A percentile compares a stretch with the other conserved stretches of the same genome.
These are phyloP conservation scores for Cheilosia vernalis DNA, from an alignment of 2,888 invertebrate genomes.

Conservation along the genomic window DNA sequence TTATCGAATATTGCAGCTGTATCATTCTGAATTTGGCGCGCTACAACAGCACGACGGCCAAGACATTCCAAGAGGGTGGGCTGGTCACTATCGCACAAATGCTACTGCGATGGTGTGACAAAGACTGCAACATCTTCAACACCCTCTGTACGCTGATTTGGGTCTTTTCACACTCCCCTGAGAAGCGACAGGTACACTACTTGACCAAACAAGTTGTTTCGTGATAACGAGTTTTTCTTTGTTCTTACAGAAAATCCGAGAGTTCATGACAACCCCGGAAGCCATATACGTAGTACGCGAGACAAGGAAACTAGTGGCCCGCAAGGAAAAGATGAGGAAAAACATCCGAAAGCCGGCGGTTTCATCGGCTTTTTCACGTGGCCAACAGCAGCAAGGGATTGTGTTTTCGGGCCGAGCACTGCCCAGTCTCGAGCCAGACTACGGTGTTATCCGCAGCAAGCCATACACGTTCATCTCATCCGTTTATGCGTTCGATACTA, in stretches of 20 bases:
- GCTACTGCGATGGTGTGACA: conserved; percentile 88
- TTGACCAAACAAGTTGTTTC: background rate
- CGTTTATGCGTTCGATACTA: conserved; percentile 82
- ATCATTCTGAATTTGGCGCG: conserved; percentile 88
- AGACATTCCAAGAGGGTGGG: conserved; percentile 86
- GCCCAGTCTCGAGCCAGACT: conserved; percentile 83
- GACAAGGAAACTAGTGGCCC: conserved; percentile 82
- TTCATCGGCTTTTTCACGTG: conserved; percentile 54
- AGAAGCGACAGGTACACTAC: conserved; percentile 79
- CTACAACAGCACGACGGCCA: conserved; percentile 85
- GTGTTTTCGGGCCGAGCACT: conserved; percentile 78
- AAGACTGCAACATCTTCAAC: conserved; percentile 87
- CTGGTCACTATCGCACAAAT: conserved; percentile 86
- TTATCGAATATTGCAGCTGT: conserved; percentile 82
- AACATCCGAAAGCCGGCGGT: conserved; percentile 80
- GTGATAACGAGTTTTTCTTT: background rate
- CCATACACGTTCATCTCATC: conserved; percentile 83
- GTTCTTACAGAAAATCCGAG: conserved; percentile 80
- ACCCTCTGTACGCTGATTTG: conserved; percentile 87
- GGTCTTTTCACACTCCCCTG: conserved; percentile 85
- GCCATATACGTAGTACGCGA: conserved; percentile 82
- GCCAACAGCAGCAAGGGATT: conserved; percentile 73
- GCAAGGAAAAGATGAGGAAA: conserved; percentile 83
- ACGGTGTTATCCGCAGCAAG: conserved; percentile 81
- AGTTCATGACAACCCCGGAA: conserved; percentile 82